Conservation (phyloP, 2,113 vertebrate species). For the Acrocephalus arundinaceus region DNA sequence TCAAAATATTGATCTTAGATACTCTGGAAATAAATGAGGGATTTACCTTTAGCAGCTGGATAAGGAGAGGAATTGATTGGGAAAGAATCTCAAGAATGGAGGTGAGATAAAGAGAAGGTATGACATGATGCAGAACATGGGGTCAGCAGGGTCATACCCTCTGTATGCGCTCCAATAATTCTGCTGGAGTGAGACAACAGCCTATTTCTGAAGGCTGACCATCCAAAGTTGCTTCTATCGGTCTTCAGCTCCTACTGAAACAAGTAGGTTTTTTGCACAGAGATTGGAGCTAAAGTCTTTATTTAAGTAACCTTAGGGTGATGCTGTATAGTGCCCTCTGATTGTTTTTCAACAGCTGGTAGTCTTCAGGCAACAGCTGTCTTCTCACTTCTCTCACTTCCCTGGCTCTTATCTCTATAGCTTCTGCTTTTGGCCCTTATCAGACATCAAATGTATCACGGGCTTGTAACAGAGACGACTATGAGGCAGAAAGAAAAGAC, state of each 20-base stretch:
- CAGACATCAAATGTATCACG: neutral
- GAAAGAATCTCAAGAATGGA: slow-evolving; percentile 52
- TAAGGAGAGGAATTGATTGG: neutral
- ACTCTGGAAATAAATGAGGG: neutral
- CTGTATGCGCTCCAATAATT: neutral
- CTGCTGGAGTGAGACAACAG: neutral
- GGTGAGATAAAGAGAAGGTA: slow-evolving; percentile 38
- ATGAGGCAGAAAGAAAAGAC: neutral
- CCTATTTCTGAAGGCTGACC: neutral
- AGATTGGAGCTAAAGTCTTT: neutral
- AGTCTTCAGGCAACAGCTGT: slow-evolving; percentile 38
- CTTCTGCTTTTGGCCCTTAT: slow-evolving; percentile 59
- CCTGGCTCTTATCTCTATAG: slow-evolving; percentile 36
- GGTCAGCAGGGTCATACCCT: slow-evolving; percentile 4
- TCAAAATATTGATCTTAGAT: neutral
- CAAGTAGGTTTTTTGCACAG: neutral
- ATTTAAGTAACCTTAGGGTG: slow-evolving; percentile 12
- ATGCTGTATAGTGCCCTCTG: neutral
- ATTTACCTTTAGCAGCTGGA: neutral
- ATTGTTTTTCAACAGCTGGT: slow-evolving; percentile 46
- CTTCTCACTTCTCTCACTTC: slow-evolving; percentile 22
- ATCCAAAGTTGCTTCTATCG: neutral
- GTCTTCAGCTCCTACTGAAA: neutral
- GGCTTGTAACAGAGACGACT: neutral
- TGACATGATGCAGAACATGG: neutral